Evolutionary conservation across 2,797 vertebrate genomes (phyloP).

Genomic region (Okamejei kenojei): DNA sequence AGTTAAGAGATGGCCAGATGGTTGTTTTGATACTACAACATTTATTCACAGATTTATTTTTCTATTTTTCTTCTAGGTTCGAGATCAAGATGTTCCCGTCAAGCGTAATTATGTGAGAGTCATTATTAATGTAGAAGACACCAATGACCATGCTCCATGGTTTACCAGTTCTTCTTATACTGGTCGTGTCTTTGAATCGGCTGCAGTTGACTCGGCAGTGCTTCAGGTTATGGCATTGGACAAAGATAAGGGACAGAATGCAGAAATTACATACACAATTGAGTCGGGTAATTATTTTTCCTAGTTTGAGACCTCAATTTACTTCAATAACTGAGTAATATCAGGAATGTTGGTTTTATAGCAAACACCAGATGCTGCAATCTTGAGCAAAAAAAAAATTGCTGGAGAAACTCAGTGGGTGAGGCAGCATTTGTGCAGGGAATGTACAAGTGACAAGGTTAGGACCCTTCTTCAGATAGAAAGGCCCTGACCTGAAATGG

Average conservation of each 20-base stretch:
- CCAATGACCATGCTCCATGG: slow-evolving; percentile 90
- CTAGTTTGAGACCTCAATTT: not conserved
- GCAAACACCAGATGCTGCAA: too few species aligned
- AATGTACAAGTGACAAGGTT: too few species aligned
- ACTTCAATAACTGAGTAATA: not conserved
- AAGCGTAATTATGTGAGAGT: slow-evolving; percentile 89
- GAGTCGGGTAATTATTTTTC: slow-evolving; percentile 75
- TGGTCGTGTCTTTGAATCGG: slow-evolving; percentile 81
- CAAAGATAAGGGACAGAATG: slow-evolving; percentile 90
- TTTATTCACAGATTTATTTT: not conserved
- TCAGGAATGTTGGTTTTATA: not conserved
- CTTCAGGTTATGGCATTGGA: slow-evolving; percentile 87
- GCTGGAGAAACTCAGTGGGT: too few species aligned
- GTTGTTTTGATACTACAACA: not conserved
- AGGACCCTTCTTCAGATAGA: too few species aligned
- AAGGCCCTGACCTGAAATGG: too few species aligned
- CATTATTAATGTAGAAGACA: slow-evolving; percentile 78
- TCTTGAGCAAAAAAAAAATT: too few species aligned
- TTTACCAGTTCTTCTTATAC: slow-evolving; percentile 80
- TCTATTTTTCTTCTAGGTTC: slow-evolving; percentile 62
- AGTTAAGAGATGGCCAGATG: not conserved
- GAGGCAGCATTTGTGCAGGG: too few species aligned
- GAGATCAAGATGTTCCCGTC: slow-evolving; percentile 95
- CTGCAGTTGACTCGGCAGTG: slow-evolving; percentile 78
- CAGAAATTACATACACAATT: slow-evolving; percentile 82